These are phyloP conservation scores for Stenopsyche tienmushanensis DNA, from an alignment of 1,140 invertebrate genomes.

Conservation along the genomic window DNA sequence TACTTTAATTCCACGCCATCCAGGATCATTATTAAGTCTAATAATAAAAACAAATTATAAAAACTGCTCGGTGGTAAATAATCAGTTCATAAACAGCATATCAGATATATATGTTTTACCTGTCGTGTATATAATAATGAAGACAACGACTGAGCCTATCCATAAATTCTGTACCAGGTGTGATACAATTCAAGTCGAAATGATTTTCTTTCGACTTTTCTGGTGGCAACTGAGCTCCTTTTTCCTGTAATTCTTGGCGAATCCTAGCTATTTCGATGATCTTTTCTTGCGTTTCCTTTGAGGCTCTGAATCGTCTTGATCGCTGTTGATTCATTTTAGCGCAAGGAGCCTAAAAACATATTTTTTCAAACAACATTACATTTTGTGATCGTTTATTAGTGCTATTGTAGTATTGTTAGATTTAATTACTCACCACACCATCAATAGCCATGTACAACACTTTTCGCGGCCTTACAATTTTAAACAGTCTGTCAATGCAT, in stretches of 20 bases:
- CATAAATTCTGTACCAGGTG: slow-evolving; percentile 98
- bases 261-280: slow-evolving; percentile 80
- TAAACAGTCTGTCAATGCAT: slow-evolving; percentile 95
- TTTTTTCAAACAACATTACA: neutral
- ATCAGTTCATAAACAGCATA: neutral
- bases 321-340: slow-evolving; percentile 99
- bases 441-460: slow-evolving; percentile 99
- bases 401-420: slow-evolving; percentile 19
- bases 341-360: slow-evolving; percentile 73
- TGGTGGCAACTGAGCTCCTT: slow-evolving; percentile 81
- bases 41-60: slow-evolving; percentile 16
- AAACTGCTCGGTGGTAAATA: neutral
- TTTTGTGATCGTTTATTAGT: neutral
- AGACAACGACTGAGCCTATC: slow-evolving; percentile 89
- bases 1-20: slow-evolving; percentile 93
- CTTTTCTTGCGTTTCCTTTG: slow-evolving; percentile 94
- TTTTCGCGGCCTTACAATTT: slow-evolving; percentile 92
- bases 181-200: slow-evolving; percentile 99
- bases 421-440: slow-evolving; percentile 76
- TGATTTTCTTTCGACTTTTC: slow-evolving; percentile 89
- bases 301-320: slow-evolving; percentile 92
- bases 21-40: slow-evolving; percentile 90
- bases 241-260: slow-evolving; percentile 68
- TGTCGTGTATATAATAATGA: slow-evolving; percentile 95
- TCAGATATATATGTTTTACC: slow-evolving; percentile 43